Conservation (phyloP, 2,113 vertebrate genomes). For the Cariama cristata region DNA sequence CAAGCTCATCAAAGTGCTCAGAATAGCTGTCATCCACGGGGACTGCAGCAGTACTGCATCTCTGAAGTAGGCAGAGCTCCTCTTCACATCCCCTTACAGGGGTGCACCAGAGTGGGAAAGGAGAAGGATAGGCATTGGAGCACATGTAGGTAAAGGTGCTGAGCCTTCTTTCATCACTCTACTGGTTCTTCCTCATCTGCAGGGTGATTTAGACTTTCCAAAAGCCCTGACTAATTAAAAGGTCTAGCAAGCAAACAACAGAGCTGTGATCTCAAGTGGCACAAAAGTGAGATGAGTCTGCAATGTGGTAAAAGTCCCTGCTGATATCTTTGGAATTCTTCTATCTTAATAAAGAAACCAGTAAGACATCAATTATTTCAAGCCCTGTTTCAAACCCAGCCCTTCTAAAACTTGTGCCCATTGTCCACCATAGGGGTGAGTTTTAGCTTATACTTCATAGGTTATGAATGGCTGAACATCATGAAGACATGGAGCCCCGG, state of each 20-base stretch:
- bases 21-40: neutral
- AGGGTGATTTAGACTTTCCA: neutral
- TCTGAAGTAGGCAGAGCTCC: neutral
- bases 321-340: neutral
- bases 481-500: neutral
- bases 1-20: neutral
- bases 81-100: accelerated
- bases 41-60: neutral
- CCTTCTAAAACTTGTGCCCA: neutral
- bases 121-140: neutral
- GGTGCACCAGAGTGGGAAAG: neutral
- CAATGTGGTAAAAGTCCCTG: neutral
- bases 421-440: neutral
- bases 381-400: neutral
- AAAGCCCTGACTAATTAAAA: neutral
- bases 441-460: neutral
- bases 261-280: neutral
- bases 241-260: neutral
- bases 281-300: neutral
- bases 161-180: neutral
- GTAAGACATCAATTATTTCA: neutral
- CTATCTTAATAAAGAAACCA: neutral
- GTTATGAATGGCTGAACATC: neutral
- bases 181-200: neutral
- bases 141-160: neutral